Evolutionary conservation across 2,888 invertebrate species (phyloP), one percentile per base, ranked within the genome.

Genomic region (Omphaloscelis lunosa): DNA sequence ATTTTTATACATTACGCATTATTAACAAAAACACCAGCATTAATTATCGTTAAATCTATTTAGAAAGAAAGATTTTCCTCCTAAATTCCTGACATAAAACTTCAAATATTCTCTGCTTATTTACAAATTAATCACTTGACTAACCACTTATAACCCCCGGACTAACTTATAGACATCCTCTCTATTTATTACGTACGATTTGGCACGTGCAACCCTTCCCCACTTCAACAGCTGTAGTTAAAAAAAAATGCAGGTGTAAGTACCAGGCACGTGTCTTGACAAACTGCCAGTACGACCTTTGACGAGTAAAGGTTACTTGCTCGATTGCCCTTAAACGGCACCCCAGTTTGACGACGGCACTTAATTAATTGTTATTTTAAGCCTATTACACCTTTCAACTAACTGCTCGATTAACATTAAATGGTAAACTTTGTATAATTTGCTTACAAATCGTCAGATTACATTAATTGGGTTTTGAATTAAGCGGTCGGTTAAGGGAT

Each of bases 231-330:
- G 84, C 82, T 86, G 84, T 84, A 74, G 39, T 72, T 66, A 34
- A 80, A 86, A 91, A 90, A 90, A 91, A 89, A 75, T 70, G 82
- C 92, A 92, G 90, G 88, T 92, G 91, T 78, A 39, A 53, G 72
- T 75, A 75, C 72, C 80, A 72, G 79, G 88, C 88, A 89, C 90
- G 88, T 80, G 86, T 83, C 86, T 85, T 79, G 71, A 81, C 80
- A 80, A 86, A 85, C 89, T 65, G 81, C 75, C 82, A 79, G 41
- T 75, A 67, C 80, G 90, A 90, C 91, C 89, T 91, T 91, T 91
- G 79, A 84, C 68, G 80, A 80, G 59, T 76, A 89, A 93, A 92
- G 91, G 93, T 92, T 88, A 92, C 89, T 92, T 86, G 92, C 80
- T 75, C 58, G 79, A 85, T 89, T 80, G 68, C 84, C 79, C 83